Base-by-base conservation (phyloP, 2,797 vertebrate genomes). In the Spatula versicolor region DNA sequence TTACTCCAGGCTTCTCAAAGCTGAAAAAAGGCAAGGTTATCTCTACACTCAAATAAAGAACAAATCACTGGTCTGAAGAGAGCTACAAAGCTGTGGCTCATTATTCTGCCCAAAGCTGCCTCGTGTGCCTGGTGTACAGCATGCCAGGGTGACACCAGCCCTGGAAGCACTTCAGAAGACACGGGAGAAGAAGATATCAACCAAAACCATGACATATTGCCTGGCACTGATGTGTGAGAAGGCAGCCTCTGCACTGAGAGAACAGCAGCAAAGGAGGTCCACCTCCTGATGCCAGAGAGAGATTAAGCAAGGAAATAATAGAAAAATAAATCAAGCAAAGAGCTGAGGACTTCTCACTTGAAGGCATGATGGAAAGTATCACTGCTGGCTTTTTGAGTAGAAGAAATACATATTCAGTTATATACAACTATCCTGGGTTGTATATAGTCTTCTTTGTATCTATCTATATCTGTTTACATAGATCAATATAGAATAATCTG, bases 151-250 rank as follows among this genome's bases (percentile, higher is more conserved):
- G 16, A 75, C 83, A 84, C 43, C 48, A 90, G 72, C 69, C 52
- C 87, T 91, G 52, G 89, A 92, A 91, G 92, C 83, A 76, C 83
- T 81, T 83, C 62, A 84, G 76, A 86, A 95, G 56, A 56, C 39
- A 79, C 1, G 0, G 39, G 12, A 93, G 64, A 87, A 69, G 48
- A 75, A 73, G 73, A 91, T 50, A 63, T 79, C 48, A 54, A 14
- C 9, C 9, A 78, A 86, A 93, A 84, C 83, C 8, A 48, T 86
- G 55, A 76, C 59, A 76, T 52, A 66, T 2, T 90, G 69, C 35
- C 55, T 83, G 7, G 13, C 10, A n/a, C 55, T 83, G 59, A 79
- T 1, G 2, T 67, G 25, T 54, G 52, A 93, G 74, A 94, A 74
- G 30, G 43, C 66, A 62, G 15, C 22, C 31, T 48, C 0, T 0